These are phyloP conservation scores for Agriotes lineatus DNA, from an alignment of 2,888 invertebrate species.

Conservation along the genomic window DNA sequence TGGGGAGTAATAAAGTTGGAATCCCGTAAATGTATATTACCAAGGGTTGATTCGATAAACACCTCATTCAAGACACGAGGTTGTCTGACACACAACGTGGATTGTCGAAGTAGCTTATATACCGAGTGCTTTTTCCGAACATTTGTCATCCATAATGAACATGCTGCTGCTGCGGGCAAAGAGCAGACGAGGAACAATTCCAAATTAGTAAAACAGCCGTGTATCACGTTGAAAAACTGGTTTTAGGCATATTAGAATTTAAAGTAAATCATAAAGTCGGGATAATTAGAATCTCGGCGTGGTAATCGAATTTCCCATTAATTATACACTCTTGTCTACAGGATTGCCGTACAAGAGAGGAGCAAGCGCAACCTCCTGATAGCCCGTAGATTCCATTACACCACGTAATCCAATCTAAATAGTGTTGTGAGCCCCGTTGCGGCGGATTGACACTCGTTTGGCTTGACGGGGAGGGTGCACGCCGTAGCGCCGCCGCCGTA, in stretches of 20 bases:
- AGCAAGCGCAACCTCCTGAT: conserved; percentile 42
- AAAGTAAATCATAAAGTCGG: neutral
- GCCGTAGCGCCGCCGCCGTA: no score
- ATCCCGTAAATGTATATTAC: no score
- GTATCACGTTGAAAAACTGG: neutral
- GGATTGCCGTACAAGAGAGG: conserved; percentile 34
- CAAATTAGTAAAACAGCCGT: no score
- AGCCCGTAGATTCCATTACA: conserved; percentile 48
- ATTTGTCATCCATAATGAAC: no score
- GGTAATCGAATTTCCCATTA: conserved; percentile 36
- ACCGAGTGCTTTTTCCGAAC: no score
- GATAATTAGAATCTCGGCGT: conserved; percentile 6
- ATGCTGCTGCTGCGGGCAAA: no score
- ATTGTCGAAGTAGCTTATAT: no score
- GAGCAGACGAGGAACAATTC: no score
- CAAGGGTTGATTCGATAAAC: no score
- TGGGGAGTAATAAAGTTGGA: no score
- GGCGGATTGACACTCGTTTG: conserved; percentile 53
- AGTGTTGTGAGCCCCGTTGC: conserved; percentile 52
- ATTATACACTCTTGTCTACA: conserved; percentile 39
- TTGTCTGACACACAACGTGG: no score
- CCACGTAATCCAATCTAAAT: conserved; percentile 52
- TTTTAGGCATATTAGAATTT: neutral
- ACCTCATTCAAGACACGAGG: no score
- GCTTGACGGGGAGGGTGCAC: conserved; percentile 41